Conservation (phyloP, 1,140 invertebrate genomes). For the Rhizoglyphus robini region DNA sequence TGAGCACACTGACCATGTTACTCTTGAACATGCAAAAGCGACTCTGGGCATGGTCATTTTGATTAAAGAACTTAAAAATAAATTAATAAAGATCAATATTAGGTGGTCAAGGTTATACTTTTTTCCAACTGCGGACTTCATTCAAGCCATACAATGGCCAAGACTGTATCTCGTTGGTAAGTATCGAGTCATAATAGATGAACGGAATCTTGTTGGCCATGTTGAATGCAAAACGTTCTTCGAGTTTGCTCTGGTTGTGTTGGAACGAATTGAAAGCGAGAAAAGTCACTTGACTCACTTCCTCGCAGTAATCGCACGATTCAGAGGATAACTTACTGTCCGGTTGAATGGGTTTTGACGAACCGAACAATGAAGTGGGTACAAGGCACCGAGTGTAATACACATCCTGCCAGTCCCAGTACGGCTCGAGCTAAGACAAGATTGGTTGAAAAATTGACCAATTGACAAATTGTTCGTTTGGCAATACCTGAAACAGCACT, state of each 20-base stretch:
- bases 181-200: not conserved
- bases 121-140: not conserved
- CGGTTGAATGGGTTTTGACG: not conserved
- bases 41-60: not conserved
- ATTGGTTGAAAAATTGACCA: too few species aligned
- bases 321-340: not conserved
- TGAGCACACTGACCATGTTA: conserved; percentile 49
- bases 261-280: not conserved
- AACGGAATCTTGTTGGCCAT: conserved; percentile 4
- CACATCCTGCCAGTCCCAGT: conserved; percentile 64
- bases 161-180: not conserved
- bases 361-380: conserved; percentile 41
- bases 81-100: too few species aligned
- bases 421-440: conserved; percentile 48
- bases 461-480: too few species aligned
- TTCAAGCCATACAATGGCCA: not conserved
- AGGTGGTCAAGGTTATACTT: too few species aligned
- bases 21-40: conserved; percentile 49
- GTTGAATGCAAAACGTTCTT: not conserved
- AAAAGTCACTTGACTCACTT: not conserved
- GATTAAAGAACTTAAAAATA: too few species aligned
- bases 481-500: not conserved
- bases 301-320: not conserved
- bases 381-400: conserved; percentile 59
- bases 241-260: not conserved